A percentile compares a stretch with the other conserved stretches of the same genome.
Evolutionary conservation across 2,113 vertebrate species (phyloP).

Genomic region (Actinemys pallida): DNA sequence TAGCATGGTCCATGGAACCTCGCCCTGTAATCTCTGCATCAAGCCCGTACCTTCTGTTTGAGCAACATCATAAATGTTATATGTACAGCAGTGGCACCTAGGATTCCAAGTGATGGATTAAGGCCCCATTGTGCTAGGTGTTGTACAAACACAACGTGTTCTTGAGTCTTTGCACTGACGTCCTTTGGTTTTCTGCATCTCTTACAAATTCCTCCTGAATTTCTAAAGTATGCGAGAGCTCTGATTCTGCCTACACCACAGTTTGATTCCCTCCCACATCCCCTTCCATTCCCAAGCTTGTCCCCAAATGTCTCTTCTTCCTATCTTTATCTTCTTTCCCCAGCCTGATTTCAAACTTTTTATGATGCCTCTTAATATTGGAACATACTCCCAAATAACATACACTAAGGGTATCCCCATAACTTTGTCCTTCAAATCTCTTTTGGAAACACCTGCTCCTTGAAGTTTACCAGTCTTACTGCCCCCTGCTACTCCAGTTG

Average conservation of each 20-base stretch:
- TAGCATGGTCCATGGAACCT: neutral
- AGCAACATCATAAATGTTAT: neutral
- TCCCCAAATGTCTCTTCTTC: neutral
- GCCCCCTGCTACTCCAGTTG: neutral
- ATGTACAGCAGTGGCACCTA: neutral
- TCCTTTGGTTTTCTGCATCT: neutral
- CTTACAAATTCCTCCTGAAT: neutral
- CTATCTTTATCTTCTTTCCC: neutral
- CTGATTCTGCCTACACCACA: neutral
- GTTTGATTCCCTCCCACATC: neutral
- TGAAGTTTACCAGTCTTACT: neutral
- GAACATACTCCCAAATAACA: neutral
- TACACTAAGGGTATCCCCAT: neutral
- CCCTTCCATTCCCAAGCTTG: neutral
- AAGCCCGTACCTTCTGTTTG: neutral
- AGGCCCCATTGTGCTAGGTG: neutral
- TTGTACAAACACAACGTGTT: neutral
- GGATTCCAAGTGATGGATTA: neutral
- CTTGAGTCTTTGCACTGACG: no score
- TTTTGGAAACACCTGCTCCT: neutral
- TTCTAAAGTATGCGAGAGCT: neutral
- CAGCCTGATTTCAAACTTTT: neutral
- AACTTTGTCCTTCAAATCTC: neutral
- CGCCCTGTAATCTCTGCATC: neutral
- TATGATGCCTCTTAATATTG: neutral